These are phyloP conservation scores for Eumerus sabulonum DNA, from an alignment of 2,888 invertebrate species.

Conservation along the genomic window DNA sequence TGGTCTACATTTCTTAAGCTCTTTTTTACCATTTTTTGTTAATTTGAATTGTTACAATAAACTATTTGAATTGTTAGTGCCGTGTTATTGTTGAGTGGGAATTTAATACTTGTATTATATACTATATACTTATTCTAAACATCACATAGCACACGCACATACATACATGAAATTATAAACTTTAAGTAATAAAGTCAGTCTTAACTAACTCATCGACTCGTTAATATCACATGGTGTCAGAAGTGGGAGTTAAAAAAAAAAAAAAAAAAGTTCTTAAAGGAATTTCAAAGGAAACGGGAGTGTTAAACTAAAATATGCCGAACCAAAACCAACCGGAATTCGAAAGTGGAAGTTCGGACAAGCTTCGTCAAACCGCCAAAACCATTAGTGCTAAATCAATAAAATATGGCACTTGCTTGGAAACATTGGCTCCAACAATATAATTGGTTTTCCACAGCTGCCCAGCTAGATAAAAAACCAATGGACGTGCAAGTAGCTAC, in stretches of 20 bases:
- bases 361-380: constrained; percentile 9
- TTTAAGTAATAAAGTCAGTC: too few relatives aligned
- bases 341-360: background rate
- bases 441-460: constrained; percentile 4
- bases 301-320: background rate
- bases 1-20: too few relatives aligned
- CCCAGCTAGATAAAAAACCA: too few relatives aligned
- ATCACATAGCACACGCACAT: too few relatives aligned
- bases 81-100: too few relatives aligned
- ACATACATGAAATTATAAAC: too few relatives aligned
- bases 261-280: background rate
- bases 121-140: too few relatives aligned
- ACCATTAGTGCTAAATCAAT: background rate
- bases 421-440: constrained; percentile 7
- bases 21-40: too few relatives aligned
- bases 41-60: too few relatives aligned
- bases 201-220: background rate
- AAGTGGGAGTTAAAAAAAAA: background rate
- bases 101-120: too few relatives aligned
- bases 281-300: background rate
- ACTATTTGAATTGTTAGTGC: too few relatives aligned
- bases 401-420: background rate
- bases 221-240: constrained; percentile 1
- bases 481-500: too few relatives aligned
- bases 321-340: background rate